A percentile compares a stretch with the other conserved stretches of the same genome.
phyloP scores from a whole-genome alignment of 1,140 invertebrate species.

The Drosophila kurseongensis region DNA sequence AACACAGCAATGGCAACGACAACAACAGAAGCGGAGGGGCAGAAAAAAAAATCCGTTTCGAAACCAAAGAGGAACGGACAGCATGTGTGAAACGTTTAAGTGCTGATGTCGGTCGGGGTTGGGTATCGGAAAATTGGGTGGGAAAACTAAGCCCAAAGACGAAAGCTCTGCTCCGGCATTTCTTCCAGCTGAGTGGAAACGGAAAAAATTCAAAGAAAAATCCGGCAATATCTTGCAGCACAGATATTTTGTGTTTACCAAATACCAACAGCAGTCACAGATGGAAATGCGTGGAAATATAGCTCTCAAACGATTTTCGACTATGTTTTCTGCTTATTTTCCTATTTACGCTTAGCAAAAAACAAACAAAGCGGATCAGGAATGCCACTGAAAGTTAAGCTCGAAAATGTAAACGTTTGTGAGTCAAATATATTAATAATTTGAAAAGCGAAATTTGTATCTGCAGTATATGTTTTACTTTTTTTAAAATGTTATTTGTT shows the following conservation, averaged over 20 bases:
- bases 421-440: conserved; percentile 1
- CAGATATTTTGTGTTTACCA: conserved; percentile 48
- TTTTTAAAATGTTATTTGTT: not conserved
- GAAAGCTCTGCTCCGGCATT: conserved; percentile 11
- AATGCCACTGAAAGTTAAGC: conserved; percentile 7
- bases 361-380: conserved; percentile 9
- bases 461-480: not conserved
- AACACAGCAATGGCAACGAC: conserved; percentile 23
- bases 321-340: conserved; percentile 26
- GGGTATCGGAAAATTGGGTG: conserved; percentile 4
- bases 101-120: conserved; percentile 48
- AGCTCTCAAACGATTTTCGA: conserved; percentile 33
- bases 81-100: conserved; percentile 68
- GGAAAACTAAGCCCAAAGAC: conserved; percentile 30
- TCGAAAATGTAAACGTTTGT: not conserved
- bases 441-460: not conserved
- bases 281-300: conserved; percentile 33
- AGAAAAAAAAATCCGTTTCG: conserved; percentile 14
- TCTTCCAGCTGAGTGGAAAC: conserved; percentile 22
- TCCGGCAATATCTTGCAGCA: conserved; percentile 36
- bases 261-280: conserved; percentile 34
- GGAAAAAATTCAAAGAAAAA: conserved; percentile 17
- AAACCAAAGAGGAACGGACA: conserved; percentile 29
- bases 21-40: conserved; percentile 28
- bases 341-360: conserved; percentile 1